Evolutionary conservation across 2,113 vertebrate genomes (phyloP).

Genomic region (Cololabis saira): DNA sequence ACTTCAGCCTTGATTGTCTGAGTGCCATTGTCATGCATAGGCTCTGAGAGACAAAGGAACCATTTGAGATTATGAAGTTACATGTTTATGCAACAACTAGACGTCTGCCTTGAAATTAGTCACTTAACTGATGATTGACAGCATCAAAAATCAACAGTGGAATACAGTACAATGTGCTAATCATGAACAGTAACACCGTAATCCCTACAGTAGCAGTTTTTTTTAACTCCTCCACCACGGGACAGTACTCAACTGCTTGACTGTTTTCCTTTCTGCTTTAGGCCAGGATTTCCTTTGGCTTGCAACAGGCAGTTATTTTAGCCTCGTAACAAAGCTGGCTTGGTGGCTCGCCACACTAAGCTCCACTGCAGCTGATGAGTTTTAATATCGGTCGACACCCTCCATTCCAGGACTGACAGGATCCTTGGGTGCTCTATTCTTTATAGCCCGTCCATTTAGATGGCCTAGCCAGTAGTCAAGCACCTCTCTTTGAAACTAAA

Average conservation of each 20-base stretch:
- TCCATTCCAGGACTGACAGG: constrained; percentile 61
- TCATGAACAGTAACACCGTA: neutral
- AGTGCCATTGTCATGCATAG: constrained; percentile 87
- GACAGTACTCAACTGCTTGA: neutral
- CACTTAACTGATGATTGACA: neutral
- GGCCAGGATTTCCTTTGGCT: constrained; percentile 35
- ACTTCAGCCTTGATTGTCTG: constrained; percentile 87
- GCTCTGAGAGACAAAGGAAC: constrained; percentile 72
- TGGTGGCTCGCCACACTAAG: constrained; percentile 74
- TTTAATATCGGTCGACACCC: constrained; percentile 76
- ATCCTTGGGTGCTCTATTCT: constrained; percentile 73
- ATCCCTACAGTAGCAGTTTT: neutral
- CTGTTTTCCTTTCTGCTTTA: constrained; percentile 13
- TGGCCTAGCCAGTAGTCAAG: constrained; percentile 47
- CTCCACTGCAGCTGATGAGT: constrained; percentile 78
- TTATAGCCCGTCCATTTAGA: constrained; percentile 71
- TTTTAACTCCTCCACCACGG: constrained; percentile 3
- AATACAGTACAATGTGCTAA: neutral
- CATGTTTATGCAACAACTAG: neutral
- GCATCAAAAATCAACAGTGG: neutral
- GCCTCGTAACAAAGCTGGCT: constrained; percentile 75
- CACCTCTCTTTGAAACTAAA: constrained; percentile 37
- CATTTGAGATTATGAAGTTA: constrained; percentile 1
- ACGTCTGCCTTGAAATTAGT: neutral
- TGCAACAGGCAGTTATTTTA: constrained; percentile 71